A percentile compares a stretch with the other conserved stretches of the same genome.
phyloP scores from a whole-genome alignment of 2,888 invertebrate species.

The Smittia sp. region DNA sequence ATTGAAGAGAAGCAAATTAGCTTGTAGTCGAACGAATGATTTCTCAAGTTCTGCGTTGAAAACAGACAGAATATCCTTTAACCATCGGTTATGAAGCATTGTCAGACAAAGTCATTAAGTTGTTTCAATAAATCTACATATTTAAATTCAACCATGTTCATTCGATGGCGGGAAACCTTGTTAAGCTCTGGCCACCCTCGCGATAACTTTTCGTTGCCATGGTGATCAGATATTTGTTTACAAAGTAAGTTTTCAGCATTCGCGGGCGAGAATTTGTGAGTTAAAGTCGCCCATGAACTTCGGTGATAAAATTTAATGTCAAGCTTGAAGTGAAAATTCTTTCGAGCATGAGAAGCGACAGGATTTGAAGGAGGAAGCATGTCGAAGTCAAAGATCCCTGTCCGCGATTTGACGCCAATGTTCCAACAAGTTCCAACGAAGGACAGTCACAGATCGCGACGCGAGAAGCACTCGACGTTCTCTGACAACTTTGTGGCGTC shows the following conservation, averaged over 20 bases:
- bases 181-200: background rate
- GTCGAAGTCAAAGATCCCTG: background rate
- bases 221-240: constrained; percentile 21
- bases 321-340: too few relatives aligned
- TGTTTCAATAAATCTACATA: background rate
- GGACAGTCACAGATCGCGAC: background rate
- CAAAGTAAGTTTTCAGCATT: background rate
- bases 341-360: background rate
- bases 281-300: too few relatives aligned
- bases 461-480: background rate
- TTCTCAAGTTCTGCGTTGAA: background rate
- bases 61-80: background rate
- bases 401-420: constrained; percentile 3
- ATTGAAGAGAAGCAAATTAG: background rate
- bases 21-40: background rate
- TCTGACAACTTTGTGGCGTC: background rate
- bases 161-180: background rate
- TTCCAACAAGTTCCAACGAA: background rate
- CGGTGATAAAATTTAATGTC: too few relatives aligned
- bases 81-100: too few relatives aligned
- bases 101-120: background rate
- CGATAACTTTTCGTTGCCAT: background rate
- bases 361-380: background rate
- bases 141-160: background rate
- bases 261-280: too few relatives aligned